A percentile compares a stretch with the other conserved stretches of the same genome.
These are phyloP conservation scores for Enteromius paludinosus DNA, from an alignment of 2,797 vertebrate species.

Conservation along the genomic window DNA sequence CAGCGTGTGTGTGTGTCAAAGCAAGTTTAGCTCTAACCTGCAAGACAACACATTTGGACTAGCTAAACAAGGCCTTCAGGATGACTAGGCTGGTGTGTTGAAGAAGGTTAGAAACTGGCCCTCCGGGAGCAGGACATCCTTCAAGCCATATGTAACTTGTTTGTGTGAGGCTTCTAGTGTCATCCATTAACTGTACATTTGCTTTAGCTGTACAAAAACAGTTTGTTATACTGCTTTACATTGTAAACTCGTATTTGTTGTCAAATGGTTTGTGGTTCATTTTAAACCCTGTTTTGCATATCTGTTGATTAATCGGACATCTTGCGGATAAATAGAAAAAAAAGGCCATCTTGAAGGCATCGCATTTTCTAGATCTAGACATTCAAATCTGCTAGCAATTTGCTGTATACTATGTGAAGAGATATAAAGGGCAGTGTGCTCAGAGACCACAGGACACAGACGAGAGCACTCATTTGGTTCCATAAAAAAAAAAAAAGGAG, in stretches of 20 bases:
- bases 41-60: background rate
- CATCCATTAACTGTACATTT: conserved; percentile 5
- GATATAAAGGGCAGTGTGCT: background rate
- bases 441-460: background rate
- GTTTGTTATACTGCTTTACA: background rate
- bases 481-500: conserved; percentile 20
- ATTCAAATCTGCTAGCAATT: background rate
- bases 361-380: background rate
- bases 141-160: background rate
- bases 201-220: background rate
- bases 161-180: background rate
- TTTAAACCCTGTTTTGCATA: background rate
- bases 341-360: background rate
- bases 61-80: background rate
- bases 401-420: background rate
- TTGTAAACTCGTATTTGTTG: background rate
- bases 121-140: background rate
- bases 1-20: background rate
- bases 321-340: background rate
- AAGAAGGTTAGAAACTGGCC: background rate
- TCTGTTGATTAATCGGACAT: background rate
- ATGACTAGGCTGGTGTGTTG: background rate
- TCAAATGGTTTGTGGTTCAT: background rate
- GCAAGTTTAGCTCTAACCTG: background rate
- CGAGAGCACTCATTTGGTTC: conserved; percentile 17